These are phyloP conservation scores for Lepisosteus oculatus DNA, from an alignment of 2,113 vertebrate genomes.

Conservation along the genomic window DNA sequence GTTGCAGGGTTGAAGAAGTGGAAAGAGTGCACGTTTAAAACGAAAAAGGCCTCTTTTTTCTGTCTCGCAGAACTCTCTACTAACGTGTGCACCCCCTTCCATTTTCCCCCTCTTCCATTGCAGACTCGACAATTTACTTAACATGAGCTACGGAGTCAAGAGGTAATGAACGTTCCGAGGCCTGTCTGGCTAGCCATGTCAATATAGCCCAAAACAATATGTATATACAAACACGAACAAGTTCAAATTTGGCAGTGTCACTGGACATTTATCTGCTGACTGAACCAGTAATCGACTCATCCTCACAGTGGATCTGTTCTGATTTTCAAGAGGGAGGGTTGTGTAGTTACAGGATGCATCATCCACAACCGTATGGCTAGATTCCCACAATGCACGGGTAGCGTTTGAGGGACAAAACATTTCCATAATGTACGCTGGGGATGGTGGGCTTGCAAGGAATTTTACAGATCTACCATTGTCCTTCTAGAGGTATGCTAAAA, in stretches of 20 bases:
- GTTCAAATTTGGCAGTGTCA: constrained; percentile 57
- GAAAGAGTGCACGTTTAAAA: constrained; percentile 55
- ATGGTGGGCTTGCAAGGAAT: too few relatives aligned
- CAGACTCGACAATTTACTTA: constrained; percentile 98
- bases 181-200: constrained; percentile 19
- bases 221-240: constrained; percentile 66
- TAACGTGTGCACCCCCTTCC: constrained; percentile 73
- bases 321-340: too few relatives aligned
- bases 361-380: too few relatives aligned
- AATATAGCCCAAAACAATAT: constrained; percentile 58
- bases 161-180: constrained; percentile 76
- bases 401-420: too few relatives aligned
- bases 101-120: constrained; percentile 72
- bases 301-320: constrained; percentile 27
- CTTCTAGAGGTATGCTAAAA: too few relatives aligned
- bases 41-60: constrained; percentile 60
- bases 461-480: too few relatives aligned
- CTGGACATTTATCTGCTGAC: constrained; percentile 71
- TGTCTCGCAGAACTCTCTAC: constrained; percentile 59
- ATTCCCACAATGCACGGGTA: too few relatives aligned
- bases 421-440: too few relatives aligned
- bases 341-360: too few relatives aligned
- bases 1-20: constrained; percentile 12
- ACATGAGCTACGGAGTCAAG: constrained; percentile 96
- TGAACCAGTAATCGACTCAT: constrained; percentile 32